Conservation (phyloP, 1,140 invertebrate genomes). For the Frieseomelitta varia region DNA sequence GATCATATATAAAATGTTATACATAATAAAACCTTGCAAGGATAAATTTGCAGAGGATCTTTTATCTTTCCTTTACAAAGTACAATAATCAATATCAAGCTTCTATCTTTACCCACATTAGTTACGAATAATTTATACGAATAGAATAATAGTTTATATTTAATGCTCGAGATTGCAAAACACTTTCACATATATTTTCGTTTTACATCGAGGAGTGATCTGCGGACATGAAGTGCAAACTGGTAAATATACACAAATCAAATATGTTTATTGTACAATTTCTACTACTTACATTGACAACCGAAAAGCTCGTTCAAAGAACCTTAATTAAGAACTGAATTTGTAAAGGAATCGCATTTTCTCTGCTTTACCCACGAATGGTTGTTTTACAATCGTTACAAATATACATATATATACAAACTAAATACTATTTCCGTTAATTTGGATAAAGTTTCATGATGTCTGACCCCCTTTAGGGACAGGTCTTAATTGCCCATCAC, state of each 20-base stretch:
- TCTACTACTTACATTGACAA: conserved; percentile 77
- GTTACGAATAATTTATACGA: conserved; percentile 51
- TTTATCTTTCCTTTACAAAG: conserved; percentile 40
- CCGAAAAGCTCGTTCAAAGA: conserved; percentile 73
- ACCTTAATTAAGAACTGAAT: conserved; percentile 66
- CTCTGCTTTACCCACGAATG: conserved; percentile 63
- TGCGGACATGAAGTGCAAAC: conserved; percentile 74
- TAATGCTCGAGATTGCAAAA: conserved; percentile 46
- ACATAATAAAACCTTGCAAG: conserved; percentile 37
- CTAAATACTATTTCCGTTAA: conserved; percentile 62
- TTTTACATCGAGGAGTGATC: conserved; percentile 66
- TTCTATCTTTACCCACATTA: conserved; percentile 46
- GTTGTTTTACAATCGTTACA: conserved; percentile 71
- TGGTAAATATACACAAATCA: conserved; percentile 71
- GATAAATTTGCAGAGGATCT: conserved; percentile 32
- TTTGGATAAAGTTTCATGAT: conserved; percentile 61
- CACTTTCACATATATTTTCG: conserved; percentile 46
- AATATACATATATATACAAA: conserved; percentile 73
- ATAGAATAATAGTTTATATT: conserved; percentile 35
- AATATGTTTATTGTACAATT: conserved; percentile 77
- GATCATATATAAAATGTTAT: conserved; percentile 30
- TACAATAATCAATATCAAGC: conserved; percentile 23
- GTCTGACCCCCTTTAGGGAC: conserved; percentile 31
- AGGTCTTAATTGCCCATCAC: conserved; percentile 37
- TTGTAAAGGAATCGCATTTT: conserved; percentile 59